phyloP scores from a whole-genome alignment of 2,113 vertebrate species.

The Xenotilapia leptura region DNA sequence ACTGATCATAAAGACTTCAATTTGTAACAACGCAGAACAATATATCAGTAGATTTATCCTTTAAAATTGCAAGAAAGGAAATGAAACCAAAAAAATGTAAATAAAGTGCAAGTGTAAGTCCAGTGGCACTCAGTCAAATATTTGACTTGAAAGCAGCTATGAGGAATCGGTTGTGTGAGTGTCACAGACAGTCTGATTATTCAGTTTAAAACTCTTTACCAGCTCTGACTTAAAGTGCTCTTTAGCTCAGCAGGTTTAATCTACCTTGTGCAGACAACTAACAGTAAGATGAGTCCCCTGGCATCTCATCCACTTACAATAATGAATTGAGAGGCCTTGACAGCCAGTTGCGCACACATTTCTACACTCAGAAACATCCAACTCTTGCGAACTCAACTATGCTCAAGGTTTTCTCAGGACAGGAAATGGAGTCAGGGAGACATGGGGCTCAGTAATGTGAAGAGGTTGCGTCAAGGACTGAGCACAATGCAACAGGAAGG shows the following conservation, averaged over 20 bases:
- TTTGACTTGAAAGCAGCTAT: background rate
- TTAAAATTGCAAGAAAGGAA: background rate
- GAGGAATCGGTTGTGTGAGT: background rate
- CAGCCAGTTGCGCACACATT: background rate
- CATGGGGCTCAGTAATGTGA: background rate
- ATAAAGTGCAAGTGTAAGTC: background rate
- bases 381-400: conserved; percentile 36
- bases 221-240: background rate
- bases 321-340: conserved; percentile 23
- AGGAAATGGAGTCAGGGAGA: conserved; percentile 25
- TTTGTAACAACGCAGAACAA: background rate
- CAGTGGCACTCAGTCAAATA: background rate
- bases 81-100: background rate
- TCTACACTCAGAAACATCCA: background rate
- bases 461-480: conserved; percentile 37
- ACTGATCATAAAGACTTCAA: background rate
- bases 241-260: background rate
- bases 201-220: background rate
- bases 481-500: conserved; percentile 50
- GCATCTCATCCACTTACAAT: background rate
- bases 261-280: background rate
- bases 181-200: background rate
- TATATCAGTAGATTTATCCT: background rate
- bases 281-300: background rate
- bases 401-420: conserved; percentile 20